A percentile compares a stretch with the other conserved stretches of the same genome.
These are phyloP conservation scores for Naja naja DNA, from an alignment of 2,113 vertebrate species.

Conservation along the genomic window DNA sequence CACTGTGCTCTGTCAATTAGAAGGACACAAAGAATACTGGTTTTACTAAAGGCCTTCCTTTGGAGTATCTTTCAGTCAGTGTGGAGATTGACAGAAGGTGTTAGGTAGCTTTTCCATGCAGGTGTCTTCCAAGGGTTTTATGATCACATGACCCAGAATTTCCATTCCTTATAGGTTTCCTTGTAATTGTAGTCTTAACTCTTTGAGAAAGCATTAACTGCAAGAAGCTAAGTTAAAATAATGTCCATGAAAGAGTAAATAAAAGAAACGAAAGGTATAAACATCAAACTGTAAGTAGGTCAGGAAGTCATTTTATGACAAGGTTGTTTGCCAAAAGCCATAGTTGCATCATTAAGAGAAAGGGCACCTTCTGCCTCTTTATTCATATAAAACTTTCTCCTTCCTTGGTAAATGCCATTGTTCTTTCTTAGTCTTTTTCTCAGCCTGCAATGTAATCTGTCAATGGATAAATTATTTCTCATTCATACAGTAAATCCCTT, in stretches of 20 bases:
- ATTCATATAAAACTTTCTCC: background rate
- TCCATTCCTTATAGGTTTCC: background rate
- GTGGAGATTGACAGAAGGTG: background rate
- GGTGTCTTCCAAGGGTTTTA: background rate
- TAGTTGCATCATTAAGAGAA: background rate
- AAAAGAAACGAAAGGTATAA: background rate
- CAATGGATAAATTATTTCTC: background rate
- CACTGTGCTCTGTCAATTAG: constrained; percentile 84
- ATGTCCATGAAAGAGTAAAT: background rate
- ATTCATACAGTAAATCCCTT: background rate
- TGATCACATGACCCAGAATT: background rate
- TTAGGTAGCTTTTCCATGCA: background rate
- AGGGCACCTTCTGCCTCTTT: background rate
- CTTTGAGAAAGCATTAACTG: background rate
- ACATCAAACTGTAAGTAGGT: background rate
- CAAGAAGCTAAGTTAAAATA: background rate
- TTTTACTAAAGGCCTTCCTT: background rate
- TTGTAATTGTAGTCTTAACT: background rate
- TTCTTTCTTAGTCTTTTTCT: background rate
- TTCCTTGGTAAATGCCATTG: background rate
- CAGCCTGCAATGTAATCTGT: background rate
- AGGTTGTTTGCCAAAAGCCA: background rate
- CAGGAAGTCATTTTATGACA: background rate
- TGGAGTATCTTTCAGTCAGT: background rate
- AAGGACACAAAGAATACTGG: constrained; percentile 52